Base-by-base conservation (phyloP, 2,888 invertebrate genomes). In the Kryphioiulus occultus region DNA sequence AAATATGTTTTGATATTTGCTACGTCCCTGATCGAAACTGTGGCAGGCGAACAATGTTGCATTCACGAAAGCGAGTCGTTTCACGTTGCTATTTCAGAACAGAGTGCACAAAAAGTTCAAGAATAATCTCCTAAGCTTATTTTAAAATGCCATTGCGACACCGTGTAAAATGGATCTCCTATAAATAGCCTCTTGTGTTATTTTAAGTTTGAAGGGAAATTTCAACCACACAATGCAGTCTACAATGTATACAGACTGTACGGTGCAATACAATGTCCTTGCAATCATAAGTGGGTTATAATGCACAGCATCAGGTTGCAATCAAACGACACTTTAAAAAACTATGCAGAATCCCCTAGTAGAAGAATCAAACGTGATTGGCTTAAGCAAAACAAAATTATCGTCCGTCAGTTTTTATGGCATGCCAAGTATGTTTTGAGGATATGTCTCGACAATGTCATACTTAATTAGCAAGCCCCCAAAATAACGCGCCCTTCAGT, bases 401-500 rank as follows among this genome's bases (percentile, higher is more conserved):
- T 78, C 78, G 78, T 78, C 30, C 78, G 30, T 78, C 78, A 30
- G 78, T 78, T 78, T 44, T 78, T 78, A 78, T 78, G 78, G 78
- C 78, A 78, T 78, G 78, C 78, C 78, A 78, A 78, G 78, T 78
- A 78, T 78, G 78, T 78, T 78, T 78, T 78, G 78, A 78, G 78
- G 78, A 78, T 30, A 78, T 78, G 78, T 78, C 78, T 78, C 78
- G 12, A 30, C 22, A 78, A 78, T 78, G 78, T 78, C 78, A 30
- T 78, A 78, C 78, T 78, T 78, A 78, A 78, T 78, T 78, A 78
- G 78, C 78, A 78, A 78, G 30, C 22, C 26, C 78, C 30, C 30
- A 78, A 78, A 78, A 78, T 78, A 78, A 78, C 78, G 78, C 78
- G 78, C 78, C 78, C 78, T 78, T 78, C 78, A 30, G 30, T 30